These are phyloP conservation scores for Epicampocera succincta DNA, from an alignment of 2,888 invertebrate species.

Conservation along the genomic window DNA sequence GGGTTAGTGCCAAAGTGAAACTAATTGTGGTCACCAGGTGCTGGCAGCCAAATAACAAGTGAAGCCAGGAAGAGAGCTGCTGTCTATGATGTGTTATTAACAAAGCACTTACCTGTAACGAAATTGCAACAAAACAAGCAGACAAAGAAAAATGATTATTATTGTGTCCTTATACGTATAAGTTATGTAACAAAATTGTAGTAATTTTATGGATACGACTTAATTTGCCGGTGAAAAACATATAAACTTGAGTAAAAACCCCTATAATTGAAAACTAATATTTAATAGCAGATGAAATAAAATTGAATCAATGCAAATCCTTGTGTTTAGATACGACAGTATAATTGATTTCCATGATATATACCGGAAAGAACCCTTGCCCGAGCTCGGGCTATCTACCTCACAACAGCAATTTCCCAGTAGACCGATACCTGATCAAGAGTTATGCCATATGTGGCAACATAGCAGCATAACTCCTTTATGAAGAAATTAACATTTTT, in stretches of 20 bases:
- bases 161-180: neutral
- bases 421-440: too few relatives aligned
- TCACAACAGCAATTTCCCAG: too few relatives aligned
- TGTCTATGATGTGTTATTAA: conserved; percentile 51
- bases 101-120: conserved; percentile 65
- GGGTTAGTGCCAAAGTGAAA: conserved; percentile 19
- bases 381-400: too few relatives aligned
- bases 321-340: too few relatives aligned
- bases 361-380: too few relatives aligned
- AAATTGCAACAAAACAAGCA: conserved; percentile 18
- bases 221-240: neutral
- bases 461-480: too few relatives aligned
- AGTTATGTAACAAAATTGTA: conserved; percentile 32
- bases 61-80: conserved; percentile 4
- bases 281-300: neutral
- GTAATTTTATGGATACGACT: conserved; percentile 27
- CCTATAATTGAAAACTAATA: conserved; percentile 2
- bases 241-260: neutral
- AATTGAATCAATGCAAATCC: neutral
- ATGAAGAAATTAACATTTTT: too few relatives aligned
- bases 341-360: too few relatives aligned
- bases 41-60: conserved; percentile 37
- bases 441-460: too few relatives aligned
- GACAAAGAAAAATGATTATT: conserved; percentile 33
- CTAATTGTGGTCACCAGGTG: conserved; percentile 65